Conservation (phyloP, 2,113 vertebrate species). For the Pyrgilauda ruficollis region DNA sequence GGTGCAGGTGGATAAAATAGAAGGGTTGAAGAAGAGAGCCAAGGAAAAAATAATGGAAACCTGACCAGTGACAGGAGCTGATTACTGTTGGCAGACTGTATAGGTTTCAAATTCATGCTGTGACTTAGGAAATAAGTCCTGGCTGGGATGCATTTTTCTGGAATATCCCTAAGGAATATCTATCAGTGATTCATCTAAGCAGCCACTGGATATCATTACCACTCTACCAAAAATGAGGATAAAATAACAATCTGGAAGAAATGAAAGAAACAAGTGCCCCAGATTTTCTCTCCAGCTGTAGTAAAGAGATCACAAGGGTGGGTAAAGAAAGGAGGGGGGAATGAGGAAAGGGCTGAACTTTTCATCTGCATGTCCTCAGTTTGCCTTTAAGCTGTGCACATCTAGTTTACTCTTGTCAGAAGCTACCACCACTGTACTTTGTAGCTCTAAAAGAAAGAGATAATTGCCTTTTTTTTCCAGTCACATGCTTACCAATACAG, state of each 20-base stretch:
- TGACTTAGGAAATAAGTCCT: conserved; percentile 46
- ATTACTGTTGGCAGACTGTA: not conserved
- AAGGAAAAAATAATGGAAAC: conserved; percentile 40
- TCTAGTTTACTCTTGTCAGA: conserved; percentile 57
- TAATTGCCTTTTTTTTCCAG: conserved; percentile 33
- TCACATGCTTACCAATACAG: conserved; percentile 42
- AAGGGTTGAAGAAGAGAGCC: not conserved
- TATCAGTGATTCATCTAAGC: conserved; percentile 62
- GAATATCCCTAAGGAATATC: conserved; percentile 53
- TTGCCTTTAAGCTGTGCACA: conserved; percentile 51
- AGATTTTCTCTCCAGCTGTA: conserved; percentile 41
- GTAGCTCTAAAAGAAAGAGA: conserved; percentile 42
- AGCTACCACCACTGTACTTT: conserved; percentile 31
- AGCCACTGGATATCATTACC: conserved; percentile 60
- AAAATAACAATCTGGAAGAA: conserved; percentile 52
- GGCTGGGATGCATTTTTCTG: conserved; percentile 48
- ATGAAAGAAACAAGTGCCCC: conserved; percentile 53
- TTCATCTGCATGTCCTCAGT: conserved; percentile 48
- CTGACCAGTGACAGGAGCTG: not conserved
- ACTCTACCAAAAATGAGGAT: conserved; percentile 55
- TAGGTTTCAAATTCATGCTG: conserved; percentile 44
- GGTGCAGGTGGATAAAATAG: not conserved
- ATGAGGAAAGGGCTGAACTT: conserved; percentile 31
- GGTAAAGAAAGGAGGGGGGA: not conserved
- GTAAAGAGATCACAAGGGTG: conserved; percentile 48